A percentile compares a stretch with the other conserved stretches of the same genome.
Evolutionary conservation across 64 coral and sea anemone species (phyloP).

Genomic region (Exaiptasia diaphana): DNA sequence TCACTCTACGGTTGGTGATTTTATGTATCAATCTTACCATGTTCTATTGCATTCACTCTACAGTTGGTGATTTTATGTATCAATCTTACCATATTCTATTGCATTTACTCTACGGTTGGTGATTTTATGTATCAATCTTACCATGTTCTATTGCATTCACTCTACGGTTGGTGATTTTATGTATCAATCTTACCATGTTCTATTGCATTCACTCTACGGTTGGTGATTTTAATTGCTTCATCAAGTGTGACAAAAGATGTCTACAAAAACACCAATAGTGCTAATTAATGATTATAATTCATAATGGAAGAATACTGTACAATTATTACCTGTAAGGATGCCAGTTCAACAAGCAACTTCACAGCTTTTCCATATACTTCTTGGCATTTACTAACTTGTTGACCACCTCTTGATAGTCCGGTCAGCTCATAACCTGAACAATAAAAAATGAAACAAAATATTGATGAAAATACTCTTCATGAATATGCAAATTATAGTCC

Average conservation of each 20-base stretch:
- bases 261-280: constrained; percentile 37
- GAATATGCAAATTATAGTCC: background rate
- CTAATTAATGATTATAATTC: background rate
- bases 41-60: constrained; percentile 94
- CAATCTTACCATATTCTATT: too few species aligned
- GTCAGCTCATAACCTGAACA: constrained; percentile 92
- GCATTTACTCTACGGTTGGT: too few species aligned
- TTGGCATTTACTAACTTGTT: constrained; percentile 90
- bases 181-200: constrained; percentile 93
- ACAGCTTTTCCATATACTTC: constrained; percentile 99
- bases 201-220: constrained; percentile 97
- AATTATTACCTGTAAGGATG: constrained; percentile 92
- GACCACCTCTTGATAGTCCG: constrained; percentile 91
- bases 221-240: constrained; percentile 97
- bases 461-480: background rate
- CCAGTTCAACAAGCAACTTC: constrained; percentile 88
- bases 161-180: too few species aligned
- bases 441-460: too few species aligned
- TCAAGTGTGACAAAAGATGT: constrained; percentile 94
- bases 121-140: too few species aligned
- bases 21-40: too few species aligned
- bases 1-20: too few species aligned
- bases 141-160: too few species aligned
- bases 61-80: too few species aligned
- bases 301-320: too few species aligned